phyloP scores from a whole-genome alignment of 1,140 invertebrate species.

The Trichonephila clavata region DNA sequence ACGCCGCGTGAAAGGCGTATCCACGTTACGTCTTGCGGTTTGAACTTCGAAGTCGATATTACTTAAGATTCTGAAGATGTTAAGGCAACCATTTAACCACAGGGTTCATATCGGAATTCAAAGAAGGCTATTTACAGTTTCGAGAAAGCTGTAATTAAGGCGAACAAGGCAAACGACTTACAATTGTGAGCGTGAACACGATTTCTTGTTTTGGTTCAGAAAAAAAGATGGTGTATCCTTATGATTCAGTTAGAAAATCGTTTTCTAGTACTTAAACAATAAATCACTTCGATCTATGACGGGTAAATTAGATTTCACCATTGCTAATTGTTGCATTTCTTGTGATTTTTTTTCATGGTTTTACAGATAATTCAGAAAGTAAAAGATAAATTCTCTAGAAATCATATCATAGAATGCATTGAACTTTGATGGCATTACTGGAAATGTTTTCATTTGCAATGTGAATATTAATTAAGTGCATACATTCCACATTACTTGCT shows the following conservation, averaged over 20 bases:
- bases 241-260: not conserved
- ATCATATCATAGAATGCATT: not conserved
- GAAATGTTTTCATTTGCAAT: too few relatives aligned
- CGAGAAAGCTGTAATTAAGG: constrained; percentile 25
- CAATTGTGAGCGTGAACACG: constrained; percentile 2
- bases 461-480: too few relatives aligned
- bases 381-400: not conserved
- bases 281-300: constrained; percentile 2
- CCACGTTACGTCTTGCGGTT: not conserved
- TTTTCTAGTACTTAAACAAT: constrained; percentile 1
- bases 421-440: not conserved
- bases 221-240: not conserved
- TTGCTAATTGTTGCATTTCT: not conserved
- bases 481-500: too few relatives aligned
- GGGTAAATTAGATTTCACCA: constrained; percentile 25
- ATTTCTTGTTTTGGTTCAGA: not conserved
- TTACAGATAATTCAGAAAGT: too few relatives aligned
- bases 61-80: constrained; percentile 41
- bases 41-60: constrained; percentile 21
- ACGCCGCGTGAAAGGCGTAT: not conserved
- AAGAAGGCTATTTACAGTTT: constrained; percentile 28
- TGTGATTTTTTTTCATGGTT: too few relatives aligned
- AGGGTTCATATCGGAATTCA: constrained; percentile 21
- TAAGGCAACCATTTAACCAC: constrained; percentile 38
- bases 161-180: constrained; percentile 2